Percentiles rank a stretch among this genome's conserved stretches.
These are phyloP conservation scores for Nyctibius bracteatus DNA, from an alignment of 2,113 vertebrate genomes.

Conservation along the genomic window DNA sequence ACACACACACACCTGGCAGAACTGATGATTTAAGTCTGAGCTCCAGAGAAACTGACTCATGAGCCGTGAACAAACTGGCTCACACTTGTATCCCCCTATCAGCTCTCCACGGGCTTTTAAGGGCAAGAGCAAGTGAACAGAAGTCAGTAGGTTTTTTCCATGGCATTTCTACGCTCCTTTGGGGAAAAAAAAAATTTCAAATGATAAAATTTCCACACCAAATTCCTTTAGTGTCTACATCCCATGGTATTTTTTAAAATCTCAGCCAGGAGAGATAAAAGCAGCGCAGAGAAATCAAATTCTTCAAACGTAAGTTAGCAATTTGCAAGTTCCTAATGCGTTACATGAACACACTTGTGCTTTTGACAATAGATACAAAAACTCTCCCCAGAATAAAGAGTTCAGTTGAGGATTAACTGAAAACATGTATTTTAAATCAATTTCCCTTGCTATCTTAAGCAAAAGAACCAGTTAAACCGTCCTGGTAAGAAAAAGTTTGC, in stretches of 20 bases:
- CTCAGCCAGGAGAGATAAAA: neutral
- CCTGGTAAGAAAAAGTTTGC: neutral
- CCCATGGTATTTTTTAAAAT: neutral
- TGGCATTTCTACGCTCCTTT: neutral
- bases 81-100: neutral
- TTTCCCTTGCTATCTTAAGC: neutral
- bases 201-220: neutral
- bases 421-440: neutral
- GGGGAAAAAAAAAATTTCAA: neutral
- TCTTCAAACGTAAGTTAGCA: neutral
- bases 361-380: slow-evolving; percentile 14
- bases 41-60: neutral
- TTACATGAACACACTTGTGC: slow-evolving; percentile 19
- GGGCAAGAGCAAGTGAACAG: neutral
- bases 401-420: slow-evolving; percentile 7
- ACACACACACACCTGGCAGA: neutral
- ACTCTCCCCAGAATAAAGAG: neutral
- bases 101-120: neutral
- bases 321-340: neutral
- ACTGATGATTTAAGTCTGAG: neutral
- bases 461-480: neutral
- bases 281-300: neutral
- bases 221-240: neutral
- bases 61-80: neutral
- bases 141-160: neutral